Evolutionary conservation across 2,113 vertebrate species (phyloP), one percentile per base, ranked within the genome.

Genomic region (Spea bombifrons): DNA sequence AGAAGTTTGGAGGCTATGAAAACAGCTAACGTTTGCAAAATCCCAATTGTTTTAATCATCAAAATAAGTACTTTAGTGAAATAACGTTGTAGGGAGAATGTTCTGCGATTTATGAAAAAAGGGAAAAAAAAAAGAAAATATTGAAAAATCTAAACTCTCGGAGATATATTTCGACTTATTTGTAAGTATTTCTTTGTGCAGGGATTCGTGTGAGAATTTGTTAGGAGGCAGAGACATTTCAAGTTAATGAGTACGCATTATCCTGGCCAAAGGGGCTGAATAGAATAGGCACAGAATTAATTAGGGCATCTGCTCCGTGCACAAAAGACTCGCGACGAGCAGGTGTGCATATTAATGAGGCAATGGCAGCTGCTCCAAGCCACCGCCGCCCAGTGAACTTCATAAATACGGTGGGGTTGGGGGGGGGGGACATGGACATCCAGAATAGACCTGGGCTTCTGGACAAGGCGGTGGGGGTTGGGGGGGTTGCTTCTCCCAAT

Each of bases 261-360:
- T 67, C 75, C 85, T 0, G 84, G 84, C 85, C 86, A 82, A 82
- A 85, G 12, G 65, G 80, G 67, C 70, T 43, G 71, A 82, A 88
- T 87, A 88, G 85, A 86, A 86, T 86, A 80, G 66, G 77, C 61
- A 78, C 83, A 88, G 91, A 86, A 89, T 86, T 89, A 92, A 92
- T 88, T 87, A 89, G 92, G 88, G 91, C 90, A 88, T 89, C 87
- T 88, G 90, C 90, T 87, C 85, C 81, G 69, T 68, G 86, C 90
- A 88, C 88, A 93, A 92, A 76, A 92, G 91, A 91, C 91, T 91
- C 83, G 82, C 83, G 73, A 87, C 90, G 90, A 96, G 94, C 96
- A 96, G 96, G 95, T 97, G 96, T 87, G 90, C 92, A 94, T 93
- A 88, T 88, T 94, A 95, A 95, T 91, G 89, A 94, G 92, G 84